Evolutionary conservation across 2,113 vertebrate species (phyloP), one percentile per base, ranked within the genome.

Genomic region (Psittacus erithacus): DNA sequence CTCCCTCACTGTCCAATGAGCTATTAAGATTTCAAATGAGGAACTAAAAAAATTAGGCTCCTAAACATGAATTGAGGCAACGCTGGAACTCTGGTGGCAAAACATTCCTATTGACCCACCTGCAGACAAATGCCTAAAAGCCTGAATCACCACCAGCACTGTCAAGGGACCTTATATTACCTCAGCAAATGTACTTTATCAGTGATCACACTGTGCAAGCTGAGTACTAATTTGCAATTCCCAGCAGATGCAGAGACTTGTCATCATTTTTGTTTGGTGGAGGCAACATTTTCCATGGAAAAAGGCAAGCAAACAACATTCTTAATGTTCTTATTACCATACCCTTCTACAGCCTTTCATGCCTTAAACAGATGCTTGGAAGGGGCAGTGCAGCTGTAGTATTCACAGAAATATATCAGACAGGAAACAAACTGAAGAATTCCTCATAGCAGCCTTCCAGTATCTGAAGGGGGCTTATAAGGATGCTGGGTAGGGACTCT

Each of bases 141-240:
- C 76, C 85, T 94, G 80, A 96, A 78, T 94, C 92, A 90, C 81
- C 92, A 79, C 24, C 80, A 93, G 39, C 0, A 0, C 64, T 75
- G 64, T 31, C 1, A 0, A 90, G 93, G 64, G 90, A 96, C 73
- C 88, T 96, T 52, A 15, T 52, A 71, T 86, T 93, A 83, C 92
- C 86, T 90, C 96, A 96, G 80, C 75, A 94, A 92, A 85, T 90
- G 85, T 92, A 75, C 79, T 95, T 77, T 55, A 88, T 78, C 90
- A 88, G 75, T 57, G 82, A 93, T 92, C 86, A 75, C 28, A 28
- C 73, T 86, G 71, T 78, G 90, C 76, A 88, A 88, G 76, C 92
- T 60, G 60, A 94, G 79, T 94, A 52, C 64, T 93, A 24, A 95
- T 93, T 84, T 86, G 69, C 85, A 93, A 82, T 86, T 93, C 88